These are phyloP conservation scores for Axis porcinus DNA, from an alignment of 2,113 vertebrate species.

Conservation along the genomic window DNA sequence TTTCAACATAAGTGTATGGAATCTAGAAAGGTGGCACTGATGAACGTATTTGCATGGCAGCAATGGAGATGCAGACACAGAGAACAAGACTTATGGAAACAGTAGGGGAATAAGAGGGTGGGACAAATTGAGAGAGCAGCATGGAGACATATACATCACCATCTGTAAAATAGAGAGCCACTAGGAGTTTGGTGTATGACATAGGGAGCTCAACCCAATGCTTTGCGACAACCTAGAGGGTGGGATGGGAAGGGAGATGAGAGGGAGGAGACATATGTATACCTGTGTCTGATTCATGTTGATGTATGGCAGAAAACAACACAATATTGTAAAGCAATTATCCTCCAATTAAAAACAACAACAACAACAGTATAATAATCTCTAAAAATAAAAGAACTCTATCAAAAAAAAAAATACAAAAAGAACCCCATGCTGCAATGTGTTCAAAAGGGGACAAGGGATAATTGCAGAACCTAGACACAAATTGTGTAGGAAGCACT, in stretches of 20 bases:
- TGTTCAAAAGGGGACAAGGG: too few species aligned
- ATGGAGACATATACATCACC: background rate
- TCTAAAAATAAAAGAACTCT: background rate
- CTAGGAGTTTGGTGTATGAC: background rate
- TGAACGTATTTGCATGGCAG: background rate
- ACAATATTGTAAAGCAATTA: background rate
- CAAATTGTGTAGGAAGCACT: background rate
- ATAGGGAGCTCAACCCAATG: background rate
- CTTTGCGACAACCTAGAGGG: background rate
- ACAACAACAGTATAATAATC: background rate
- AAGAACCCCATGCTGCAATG: background rate
- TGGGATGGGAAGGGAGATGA: background rate
- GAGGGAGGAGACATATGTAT: background rate
- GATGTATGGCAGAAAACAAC: background rate
- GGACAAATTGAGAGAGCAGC: background rate
- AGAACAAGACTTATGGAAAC: background rate
- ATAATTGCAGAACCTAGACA: background rate
- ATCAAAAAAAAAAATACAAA: background rate
- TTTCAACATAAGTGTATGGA: background rate
- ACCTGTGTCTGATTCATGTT: background rate
- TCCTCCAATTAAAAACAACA: background rate
- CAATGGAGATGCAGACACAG: background rate
- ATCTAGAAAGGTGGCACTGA: background rate
- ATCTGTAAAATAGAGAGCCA: background rate
- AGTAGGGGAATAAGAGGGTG: background rate